Conservation (phyloP, 1,140 invertebrate genomes). For the Physella acuta region DNA sequence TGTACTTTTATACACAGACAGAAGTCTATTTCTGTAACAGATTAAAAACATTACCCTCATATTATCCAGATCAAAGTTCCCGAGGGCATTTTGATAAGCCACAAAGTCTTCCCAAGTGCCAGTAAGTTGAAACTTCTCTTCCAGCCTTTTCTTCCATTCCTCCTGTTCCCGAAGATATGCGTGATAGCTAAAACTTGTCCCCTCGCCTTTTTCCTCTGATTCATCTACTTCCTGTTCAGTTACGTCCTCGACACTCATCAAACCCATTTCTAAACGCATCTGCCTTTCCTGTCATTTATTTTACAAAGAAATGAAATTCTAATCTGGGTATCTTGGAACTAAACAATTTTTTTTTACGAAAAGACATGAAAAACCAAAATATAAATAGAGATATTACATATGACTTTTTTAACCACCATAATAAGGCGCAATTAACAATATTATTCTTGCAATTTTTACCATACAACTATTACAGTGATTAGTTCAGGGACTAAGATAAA, state of each 20-base stretch:
- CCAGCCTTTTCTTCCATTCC: neutral
- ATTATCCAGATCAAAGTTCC: neutral
- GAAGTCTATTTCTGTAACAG: too few relatives aligned
- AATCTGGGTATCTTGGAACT: neutral
- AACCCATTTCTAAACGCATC: neutral
- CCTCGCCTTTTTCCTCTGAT: neutral
- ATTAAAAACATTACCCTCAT: neutral
- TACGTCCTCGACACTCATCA: too few relatives aligned
- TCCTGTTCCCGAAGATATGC: neutral
- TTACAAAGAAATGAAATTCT: slow-evolving; percentile 1
- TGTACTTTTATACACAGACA: too few relatives aligned
- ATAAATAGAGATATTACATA: too few relatives aligned
- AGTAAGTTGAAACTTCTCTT: neutral
- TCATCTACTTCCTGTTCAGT: neutral
- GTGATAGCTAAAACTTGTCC: neutral
- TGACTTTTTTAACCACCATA: too few relatives aligned
- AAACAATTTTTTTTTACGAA: neutral
- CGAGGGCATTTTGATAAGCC: neutral
- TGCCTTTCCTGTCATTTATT: neutral
- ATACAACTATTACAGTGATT: too few relatives aligned
- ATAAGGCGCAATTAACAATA: too few relatives aligned
- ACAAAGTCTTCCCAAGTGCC: neutral
- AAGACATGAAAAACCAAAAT: too few relatives aligned
- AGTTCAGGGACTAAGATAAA: too few relatives aligned
- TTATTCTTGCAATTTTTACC: too few relatives aligned